Evolutionary conservation across 2,113 vertebrate genomes (phyloP).

Genomic region (Myiagra hebetior): DNA sequence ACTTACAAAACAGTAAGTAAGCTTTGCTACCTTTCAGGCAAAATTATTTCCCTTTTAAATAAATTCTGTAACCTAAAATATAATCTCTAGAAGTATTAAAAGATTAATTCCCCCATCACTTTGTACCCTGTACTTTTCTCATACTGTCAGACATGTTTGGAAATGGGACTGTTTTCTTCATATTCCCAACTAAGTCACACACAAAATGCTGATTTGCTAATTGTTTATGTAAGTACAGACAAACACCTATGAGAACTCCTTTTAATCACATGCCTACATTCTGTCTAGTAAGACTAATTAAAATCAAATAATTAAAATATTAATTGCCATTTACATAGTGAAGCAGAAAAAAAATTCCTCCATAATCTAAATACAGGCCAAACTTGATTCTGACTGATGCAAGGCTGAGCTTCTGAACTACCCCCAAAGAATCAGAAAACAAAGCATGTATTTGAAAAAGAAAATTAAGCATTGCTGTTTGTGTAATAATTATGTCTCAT

Average conservation of each 20-base stretch:
- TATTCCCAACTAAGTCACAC: not conserved
- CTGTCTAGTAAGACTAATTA: not conserved
- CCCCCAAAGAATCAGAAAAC: not conserved
- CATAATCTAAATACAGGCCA: not conserved
- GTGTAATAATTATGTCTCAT: not conserved
- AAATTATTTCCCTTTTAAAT: not conserved
- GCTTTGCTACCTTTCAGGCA: not conserved
- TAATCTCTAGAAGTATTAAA: not conserved
- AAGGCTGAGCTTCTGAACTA: not conserved
- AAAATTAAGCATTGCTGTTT: not conserved
- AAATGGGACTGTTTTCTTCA: not conserved
- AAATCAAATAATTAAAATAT: not conserved
- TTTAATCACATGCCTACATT: not conserved
- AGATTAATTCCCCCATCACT: not conserved
- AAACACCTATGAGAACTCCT: not conserved
- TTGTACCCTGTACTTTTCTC: not conserved
- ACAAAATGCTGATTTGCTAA: not conserved
- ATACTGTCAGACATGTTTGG: rapidly evolving
- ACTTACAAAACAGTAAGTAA: not conserved
- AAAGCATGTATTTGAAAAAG: not conserved
- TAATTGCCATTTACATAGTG: not conserved
- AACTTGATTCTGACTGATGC: not conserved
- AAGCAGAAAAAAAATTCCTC: not conserved
- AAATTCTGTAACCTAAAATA: not conserved
- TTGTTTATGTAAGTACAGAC: not conserved